Evolutionary conservation across 2,888 invertebrate species (phyloP).

Genomic region (Embidobia sp.): DNA sequence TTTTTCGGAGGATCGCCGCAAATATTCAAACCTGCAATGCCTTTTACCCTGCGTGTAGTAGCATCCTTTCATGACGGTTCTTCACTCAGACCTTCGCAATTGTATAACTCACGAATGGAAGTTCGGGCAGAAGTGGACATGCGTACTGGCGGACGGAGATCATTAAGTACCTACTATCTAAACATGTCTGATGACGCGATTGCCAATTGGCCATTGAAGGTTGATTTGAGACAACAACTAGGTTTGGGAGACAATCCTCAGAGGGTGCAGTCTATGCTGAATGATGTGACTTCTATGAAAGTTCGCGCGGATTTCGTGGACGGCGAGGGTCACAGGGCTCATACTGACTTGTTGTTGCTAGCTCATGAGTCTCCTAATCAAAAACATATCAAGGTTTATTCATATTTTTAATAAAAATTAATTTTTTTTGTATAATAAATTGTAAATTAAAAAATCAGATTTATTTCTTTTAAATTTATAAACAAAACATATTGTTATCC

Average conservation of each 20-base stretch:
- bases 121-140: conserved; percentile 86
- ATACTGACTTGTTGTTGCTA: conserved; percentile 87
- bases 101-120: conserved; percentile 86
- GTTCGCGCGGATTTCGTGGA: conserved; percentile 88
- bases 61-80: conserved; percentile 97
- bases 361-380: conserved; percentile 91
- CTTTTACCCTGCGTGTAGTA: conserved; percentile 90
- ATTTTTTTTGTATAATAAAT: too few relatives aligned
- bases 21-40: conserved; percentile 97
- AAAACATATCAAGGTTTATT: conserved; percentile 87
- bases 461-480: too few relatives aligned
- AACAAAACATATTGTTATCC: too few relatives aligned
- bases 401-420: neutral
- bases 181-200: conserved; percentile 86
- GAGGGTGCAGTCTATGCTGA: conserved; percentile 85
- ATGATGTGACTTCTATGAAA: conserved; percentile 86
- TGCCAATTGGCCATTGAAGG: conserved; percentile 91
- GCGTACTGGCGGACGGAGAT: conserved; percentile 85
- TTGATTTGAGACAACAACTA: conserved; percentile 88
- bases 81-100: conserved; percentile 85
- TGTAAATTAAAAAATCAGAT: neutral
- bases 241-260: conserved; percentile 84
- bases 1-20: conserved; percentile 96
- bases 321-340: conserved; percentile 86
- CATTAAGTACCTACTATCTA: conserved; percentile 84